These are phyloP conservation scores for Tympanuchus pallidicinctus DNA, from an alignment of 2,113 vertebrate genomes.

Conservation along the genomic window DNA sequence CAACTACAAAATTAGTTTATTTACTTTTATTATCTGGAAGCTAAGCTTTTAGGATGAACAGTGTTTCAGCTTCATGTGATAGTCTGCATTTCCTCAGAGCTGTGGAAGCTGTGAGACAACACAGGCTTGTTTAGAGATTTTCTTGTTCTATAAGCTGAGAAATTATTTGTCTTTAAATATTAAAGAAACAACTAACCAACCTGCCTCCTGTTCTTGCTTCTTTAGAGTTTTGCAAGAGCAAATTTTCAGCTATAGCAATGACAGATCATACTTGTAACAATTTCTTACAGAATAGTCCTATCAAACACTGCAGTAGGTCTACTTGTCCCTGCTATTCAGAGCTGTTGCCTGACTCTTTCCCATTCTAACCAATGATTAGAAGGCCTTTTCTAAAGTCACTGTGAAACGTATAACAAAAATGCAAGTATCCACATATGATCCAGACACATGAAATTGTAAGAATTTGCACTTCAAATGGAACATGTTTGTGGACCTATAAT, in stretches of 20 bases:
- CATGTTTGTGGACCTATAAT: neutral
- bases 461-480: neutral
- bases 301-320: neutral
- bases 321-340: neutral
- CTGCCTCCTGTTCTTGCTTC: neutral
- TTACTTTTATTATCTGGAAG: conserved; percentile 10
- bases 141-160: neutral
- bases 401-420: neutral
- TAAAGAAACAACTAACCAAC: fast-evolving
- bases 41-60: neutral
- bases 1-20: neutral
- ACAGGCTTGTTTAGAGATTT: neutral
- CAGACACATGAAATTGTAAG: neutral
- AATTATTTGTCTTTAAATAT: neutral
- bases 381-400: neutral
- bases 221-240: neutral
- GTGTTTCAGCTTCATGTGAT: neutral
- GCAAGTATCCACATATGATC: neutral
- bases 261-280: neutral
- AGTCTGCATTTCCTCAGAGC: neutral
- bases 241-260: neutral
- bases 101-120: neutral
- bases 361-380: neutral
- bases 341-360: neutral
- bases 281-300: neutral